These are phyloP conservation scores for Speoplatyrhinus poulsoni DNA, from an alignment of 2,113 vertebrate genomes.

Conservation along the genomic window DNA sequence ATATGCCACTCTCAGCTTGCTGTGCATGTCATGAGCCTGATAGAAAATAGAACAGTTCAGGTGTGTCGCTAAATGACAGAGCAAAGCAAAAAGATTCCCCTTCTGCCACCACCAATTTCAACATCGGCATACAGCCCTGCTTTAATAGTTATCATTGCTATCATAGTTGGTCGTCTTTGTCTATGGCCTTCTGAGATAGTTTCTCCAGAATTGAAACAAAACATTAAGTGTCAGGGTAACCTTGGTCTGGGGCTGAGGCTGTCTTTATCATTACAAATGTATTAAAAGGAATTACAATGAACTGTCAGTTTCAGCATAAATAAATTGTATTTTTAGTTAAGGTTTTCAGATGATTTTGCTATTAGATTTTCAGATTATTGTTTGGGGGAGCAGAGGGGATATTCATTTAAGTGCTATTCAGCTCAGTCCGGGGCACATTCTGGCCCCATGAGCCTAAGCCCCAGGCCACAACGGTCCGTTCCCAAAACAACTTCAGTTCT, in stretches of 20 bases:
- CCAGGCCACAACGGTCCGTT: constrained; percentile 54
- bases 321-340: constrained; percentile 1
- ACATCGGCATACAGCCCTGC: constrained; percentile 39
- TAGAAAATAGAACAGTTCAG: constrained; percentile 52
- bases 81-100: constrained; percentile 47
- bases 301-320: constrained; percentile 11
- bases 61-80: constrained; percentile 53
- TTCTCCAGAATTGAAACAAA: constrained; percentile 41
- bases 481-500: constrained; percentile 49
- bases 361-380: background rate
- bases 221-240: constrained; percentile 59
- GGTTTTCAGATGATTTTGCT: too few relatives aligned
- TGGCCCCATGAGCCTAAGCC: constrained; percentile 58
- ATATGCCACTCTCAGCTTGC: constrained; percentile 67
- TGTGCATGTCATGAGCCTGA: constrained; percentile 59
- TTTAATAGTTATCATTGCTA: constrained; percentile 58
- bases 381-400: background rate
- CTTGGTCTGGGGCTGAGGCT: constrained; percentile 67
- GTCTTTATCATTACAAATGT: constrained; percentile 17
- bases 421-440: constrained; percentile 59
- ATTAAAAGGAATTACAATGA: constrained; percentile 28
- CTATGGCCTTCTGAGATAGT: constrained; percentile 58
- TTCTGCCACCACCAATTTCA: constrained; percentile 25
- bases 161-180: constrained; percentile 53
- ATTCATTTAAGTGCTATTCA: constrained; percentile 19